phyloP scores from a whole-genome alignment of 2,797 vertebrate genomes.

The Alexandromys oeconomus region DNA sequence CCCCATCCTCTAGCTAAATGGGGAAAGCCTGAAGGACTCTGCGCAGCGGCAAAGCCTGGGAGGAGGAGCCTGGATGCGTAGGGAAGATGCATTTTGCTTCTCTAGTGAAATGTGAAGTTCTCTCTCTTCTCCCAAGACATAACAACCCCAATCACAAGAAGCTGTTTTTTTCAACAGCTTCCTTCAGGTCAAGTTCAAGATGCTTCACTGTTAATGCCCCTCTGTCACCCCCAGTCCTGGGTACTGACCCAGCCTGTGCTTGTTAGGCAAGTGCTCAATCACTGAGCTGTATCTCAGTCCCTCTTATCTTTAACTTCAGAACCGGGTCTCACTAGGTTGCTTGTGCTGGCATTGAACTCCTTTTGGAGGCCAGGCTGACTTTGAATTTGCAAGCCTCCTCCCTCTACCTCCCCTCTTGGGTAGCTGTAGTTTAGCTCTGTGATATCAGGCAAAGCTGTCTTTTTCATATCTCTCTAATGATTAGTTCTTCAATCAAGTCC shows the following conservation, averaged over 20 bases:
- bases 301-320: not conserved
- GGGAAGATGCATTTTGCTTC: not conserved
- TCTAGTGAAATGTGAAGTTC: not conserved
- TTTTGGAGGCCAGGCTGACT: not conserved
- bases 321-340: not conserved
- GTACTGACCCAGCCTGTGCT: not conserved
- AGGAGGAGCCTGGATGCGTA: not conserved
- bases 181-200: not conserved
- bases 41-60: no score
- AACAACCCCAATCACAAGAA: not conserved
- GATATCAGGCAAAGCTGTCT: not conserved
- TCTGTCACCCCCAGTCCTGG: fast-evolving
- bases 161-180: not conserved
- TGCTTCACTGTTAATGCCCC: not conserved
- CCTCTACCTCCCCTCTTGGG: not conserved
- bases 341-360: not conserved
- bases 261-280: not conserved
- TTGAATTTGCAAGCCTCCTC: not conserved
- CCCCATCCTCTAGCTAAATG: not conserved
- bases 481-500: not conserved
- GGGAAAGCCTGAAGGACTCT: not conserved
- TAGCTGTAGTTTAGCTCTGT: not conserved
- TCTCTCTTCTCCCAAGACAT: not conserved
- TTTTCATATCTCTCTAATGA: slow-evolving; percentile 12
- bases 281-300: not conserved